A percentile compares a stretch with the other conserved stretches of the same genome.
Conservation (phyloP, 2,888 invertebrate genomes). For the Coronaproctus castanopsis region DNA sequence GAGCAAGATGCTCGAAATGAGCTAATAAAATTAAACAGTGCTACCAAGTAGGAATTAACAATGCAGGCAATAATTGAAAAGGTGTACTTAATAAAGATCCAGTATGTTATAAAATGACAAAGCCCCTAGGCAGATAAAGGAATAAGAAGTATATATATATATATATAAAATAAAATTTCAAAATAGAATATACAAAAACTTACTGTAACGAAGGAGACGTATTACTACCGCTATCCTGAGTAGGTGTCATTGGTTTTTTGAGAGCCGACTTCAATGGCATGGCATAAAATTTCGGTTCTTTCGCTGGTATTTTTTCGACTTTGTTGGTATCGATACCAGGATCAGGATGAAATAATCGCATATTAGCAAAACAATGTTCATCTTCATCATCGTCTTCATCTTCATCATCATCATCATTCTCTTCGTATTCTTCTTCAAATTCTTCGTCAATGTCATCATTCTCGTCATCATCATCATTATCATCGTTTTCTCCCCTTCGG, state of each 20-base stretch:
- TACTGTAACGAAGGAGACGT: conserved; percentile 3
- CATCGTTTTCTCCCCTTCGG: conserved; percentile 3
- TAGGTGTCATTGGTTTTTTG: conserved; percentile 59
- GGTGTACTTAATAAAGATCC: too few species aligned
- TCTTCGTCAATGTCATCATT: conserved; percentile 24
- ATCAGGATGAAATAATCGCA: conserved; percentile 35
- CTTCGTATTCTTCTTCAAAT: conserved; percentile 27
- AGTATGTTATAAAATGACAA: too few species aligned
- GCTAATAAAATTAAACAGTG: too few species aligned
- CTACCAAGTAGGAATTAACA: too few species aligned
- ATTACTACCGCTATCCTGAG: conserved; percentile 35
- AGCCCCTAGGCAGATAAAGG: too few species aligned
- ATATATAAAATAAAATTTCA: too few species aligned
- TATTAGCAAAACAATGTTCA: conserved; percentile 29
- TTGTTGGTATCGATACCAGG: conserved; percentile 57
- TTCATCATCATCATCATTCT: conserved; percentile 23
- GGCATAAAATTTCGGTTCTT: conserved; percentile 77
- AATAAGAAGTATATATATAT: too few species aligned
- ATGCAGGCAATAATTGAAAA: too few species aligned
- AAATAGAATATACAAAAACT: too few species aligned
- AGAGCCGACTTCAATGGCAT: conserved; percentile 80
- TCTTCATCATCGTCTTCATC: conserved; percentile 37
- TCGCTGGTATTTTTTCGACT: conserved; percentile 79
- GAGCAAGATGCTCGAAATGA: too few species aligned
- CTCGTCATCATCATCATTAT: conserved; percentile 15